Evolutionary conservation across 1,140 invertebrate species (phyloP).

Genomic region (Trichonephila clavipes): DNA sequence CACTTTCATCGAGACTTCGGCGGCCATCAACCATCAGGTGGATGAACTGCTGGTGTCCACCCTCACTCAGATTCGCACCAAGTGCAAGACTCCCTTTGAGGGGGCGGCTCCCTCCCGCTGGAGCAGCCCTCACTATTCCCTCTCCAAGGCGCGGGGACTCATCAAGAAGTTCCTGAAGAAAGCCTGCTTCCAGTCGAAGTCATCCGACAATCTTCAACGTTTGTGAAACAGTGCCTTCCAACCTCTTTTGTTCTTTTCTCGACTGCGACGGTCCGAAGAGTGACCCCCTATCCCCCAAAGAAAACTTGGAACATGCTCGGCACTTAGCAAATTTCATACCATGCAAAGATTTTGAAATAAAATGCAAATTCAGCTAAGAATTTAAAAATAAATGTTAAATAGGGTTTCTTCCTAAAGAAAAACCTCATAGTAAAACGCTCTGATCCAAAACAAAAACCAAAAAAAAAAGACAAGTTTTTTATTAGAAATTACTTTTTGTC

Average conservation of each 20-base stretch:
- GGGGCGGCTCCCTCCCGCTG: slow-evolving; percentile 28
- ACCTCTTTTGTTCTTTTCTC: neutral
- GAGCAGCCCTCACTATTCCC: slow-evolving; percentile 77
- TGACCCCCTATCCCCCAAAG: too few relatives aligned
- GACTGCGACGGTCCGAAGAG: neutral
- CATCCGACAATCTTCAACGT: slow-evolving; percentile 80
- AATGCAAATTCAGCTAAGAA: too few relatives aligned
- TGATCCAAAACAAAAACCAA: too few relatives aligned
- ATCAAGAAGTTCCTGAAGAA: slow-evolving; percentile 79
- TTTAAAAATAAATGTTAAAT: too few relatives aligned
- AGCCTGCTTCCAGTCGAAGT: slow-evolving; percentile 79
- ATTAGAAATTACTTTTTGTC: too few relatives aligned
- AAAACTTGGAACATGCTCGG: too few relatives aligned
- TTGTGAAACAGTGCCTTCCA: slow-evolving; percentile 77
- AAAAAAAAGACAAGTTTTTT: too few relatives aligned
- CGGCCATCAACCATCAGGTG: slow-evolving; percentile 89
- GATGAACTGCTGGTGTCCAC: slow-evolving; percentile 90
- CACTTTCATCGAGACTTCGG: slow-evolving; percentile 91
- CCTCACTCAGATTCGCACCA: slow-evolving; percentile 83
- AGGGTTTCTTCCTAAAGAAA: too few relatives aligned
- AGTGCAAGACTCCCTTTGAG: slow-evolving; percentile 44
- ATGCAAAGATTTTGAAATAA: neutral
- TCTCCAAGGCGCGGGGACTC: slow-evolving; percentile 78
- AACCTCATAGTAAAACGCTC: too few relatives aligned
- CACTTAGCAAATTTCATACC: too few relatives aligned